A percentile compares a stretch with the other conserved stretches of the same genome.
phyloP scores from a whole-genome alignment of 2,113 vertebrate species.

The Phrynosoma blainvillii region DNA sequence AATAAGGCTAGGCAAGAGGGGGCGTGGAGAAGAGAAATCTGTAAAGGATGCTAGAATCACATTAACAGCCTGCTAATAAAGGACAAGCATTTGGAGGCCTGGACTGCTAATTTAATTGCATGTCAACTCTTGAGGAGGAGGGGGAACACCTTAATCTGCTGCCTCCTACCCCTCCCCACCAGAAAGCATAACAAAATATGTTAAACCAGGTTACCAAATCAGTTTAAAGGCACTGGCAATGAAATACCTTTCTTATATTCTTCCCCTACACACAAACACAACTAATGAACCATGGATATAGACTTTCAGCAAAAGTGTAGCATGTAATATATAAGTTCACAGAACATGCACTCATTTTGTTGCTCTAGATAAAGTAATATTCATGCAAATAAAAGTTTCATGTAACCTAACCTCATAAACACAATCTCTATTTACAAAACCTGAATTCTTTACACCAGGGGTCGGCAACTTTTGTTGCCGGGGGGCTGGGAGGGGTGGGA shows the following conservation, averaged over 20 bases:
- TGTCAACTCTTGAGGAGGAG: constrained; percentile 33
- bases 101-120: constrained; percentile 37
- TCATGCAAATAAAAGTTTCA: not conserved
- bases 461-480: too few relatives aligned
- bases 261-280: too few relatives aligned
- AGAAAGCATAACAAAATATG: constrained; percentile 22
- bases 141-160: not conserved
- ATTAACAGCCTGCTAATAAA: constrained; percentile 33
- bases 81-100: constrained; percentile 35
- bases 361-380: not conserved
- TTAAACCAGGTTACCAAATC: constrained; percentile 21
- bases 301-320: not conserved
- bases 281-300: not conserved
- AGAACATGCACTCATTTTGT: accelerated
- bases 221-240: not conserved
- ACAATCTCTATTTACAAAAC: not conserved
- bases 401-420: not conserved
- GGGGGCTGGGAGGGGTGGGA: too few relatives aligned
- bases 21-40: not conserved
- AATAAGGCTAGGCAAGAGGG: not conserved
- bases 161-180: too few relatives aligned
- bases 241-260: not conserved
- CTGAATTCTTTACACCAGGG: not conserved
- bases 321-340: accelerated
- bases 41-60: not conserved